phyloP scores from a whole-genome alignment of 2,888 invertebrate species.

The Pandemis cinnamomeana region DNA sequence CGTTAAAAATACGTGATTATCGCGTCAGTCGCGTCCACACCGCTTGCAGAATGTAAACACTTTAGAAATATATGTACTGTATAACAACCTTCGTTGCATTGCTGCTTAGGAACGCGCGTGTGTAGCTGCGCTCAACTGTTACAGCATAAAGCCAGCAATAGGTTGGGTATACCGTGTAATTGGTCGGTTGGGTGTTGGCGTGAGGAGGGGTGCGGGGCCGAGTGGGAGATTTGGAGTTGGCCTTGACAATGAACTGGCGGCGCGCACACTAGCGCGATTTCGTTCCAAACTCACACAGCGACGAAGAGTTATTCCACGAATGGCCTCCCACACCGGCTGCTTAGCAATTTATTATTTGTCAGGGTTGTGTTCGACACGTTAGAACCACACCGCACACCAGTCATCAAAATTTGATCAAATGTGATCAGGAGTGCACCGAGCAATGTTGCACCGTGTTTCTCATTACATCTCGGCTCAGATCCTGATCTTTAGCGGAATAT shows the following conservation, averaged over 20 bases:
- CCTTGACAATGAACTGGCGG: slow-evolving; percentile 84
- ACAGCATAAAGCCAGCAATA: slow-evolving; percentile 61
- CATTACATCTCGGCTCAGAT: not conserved
- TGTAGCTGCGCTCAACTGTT: slow-evolving; percentile 51
- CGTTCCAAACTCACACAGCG: slow-evolving; percentile 66
- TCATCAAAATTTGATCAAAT: not conserved
- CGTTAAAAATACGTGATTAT: slow-evolving; percentile 73
- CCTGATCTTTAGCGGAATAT: not conserved
- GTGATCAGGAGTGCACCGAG: not conserved
- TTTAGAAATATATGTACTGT: slow-evolving; percentile 48
- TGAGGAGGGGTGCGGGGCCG: slow-evolving; percentile 66
- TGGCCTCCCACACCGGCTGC: slow-evolving; percentile 55
- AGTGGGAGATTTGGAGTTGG: slow-evolving; percentile 83
- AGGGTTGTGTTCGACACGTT: slow-evolving; percentile 56
- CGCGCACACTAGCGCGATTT: slow-evolving; percentile 69
- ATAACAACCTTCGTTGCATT: slow-evolving; percentile 55
- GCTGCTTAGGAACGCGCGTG: slow-evolving; percentile 54
- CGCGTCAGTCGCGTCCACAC: slow-evolving; percentile 58
- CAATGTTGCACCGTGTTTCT: not conserved
- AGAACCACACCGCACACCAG: not conserved
- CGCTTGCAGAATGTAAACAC: slow-evolving; percentile 47
- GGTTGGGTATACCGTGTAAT: slow-evolving; percentile 72
- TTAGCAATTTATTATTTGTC: slow-evolving; percentile 63
- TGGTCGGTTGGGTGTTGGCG: slow-evolving; percentile 57
- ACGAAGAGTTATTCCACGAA: slow-evolving; percentile 74